phyloP scores from a whole-genome alignment of 2,888 invertebrate genomes.

The Pharmacophagus antenor region DNA sequence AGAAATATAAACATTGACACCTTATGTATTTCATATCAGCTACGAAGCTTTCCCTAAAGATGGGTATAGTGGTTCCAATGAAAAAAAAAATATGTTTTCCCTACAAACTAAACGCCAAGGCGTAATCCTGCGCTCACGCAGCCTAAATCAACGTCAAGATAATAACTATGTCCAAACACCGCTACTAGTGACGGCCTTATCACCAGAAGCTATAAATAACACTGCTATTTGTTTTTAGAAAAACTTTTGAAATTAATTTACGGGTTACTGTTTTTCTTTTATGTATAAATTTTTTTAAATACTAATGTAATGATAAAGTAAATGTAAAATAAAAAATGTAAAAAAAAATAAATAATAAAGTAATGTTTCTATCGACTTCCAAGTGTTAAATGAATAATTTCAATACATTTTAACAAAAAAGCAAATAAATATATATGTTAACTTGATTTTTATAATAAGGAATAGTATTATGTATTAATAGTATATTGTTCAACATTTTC shows the following conservation, averaged over 20 bases:
- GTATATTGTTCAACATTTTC: no score
- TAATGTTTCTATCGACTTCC: no score
- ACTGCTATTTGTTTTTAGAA: slow-evolving; percentile 1
- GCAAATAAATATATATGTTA: no score
- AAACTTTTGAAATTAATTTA: slow-evolving; percentile 1
- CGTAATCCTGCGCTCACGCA: slow-evolving; percentile 33
- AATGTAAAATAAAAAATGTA: no score
- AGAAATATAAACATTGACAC: not conserved
- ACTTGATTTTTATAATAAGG: no score
- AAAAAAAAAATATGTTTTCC: slow-evolving; percentile 28
- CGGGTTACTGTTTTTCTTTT: no score
- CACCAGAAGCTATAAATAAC: slow-evolving; percentile 3
- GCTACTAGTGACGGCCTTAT: slow-evolving; percentile 24
- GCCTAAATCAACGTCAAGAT: slow-evolving; percentile 45
- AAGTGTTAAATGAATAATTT: no score
- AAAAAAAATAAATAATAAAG: no score
- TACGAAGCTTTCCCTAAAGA: slow-evolving; percentile 18
- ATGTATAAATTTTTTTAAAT: no score
- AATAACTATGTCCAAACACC: slow-evolving; percentile 44
- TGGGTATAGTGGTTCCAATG: slow-evolving; percentile 15
- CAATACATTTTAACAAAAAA: no score
- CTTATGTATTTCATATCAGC: slow-evolving; percentile 3
- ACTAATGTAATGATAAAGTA: no score
- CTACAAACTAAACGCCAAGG: slow-evolving; percentile 23
- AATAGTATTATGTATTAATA: no score